These are phyloP conservation scores for Orientallactaga sibirica DNA, from an alignment of 2,797 vertebrate genomes.

Conservation along the genomic window DNA sequence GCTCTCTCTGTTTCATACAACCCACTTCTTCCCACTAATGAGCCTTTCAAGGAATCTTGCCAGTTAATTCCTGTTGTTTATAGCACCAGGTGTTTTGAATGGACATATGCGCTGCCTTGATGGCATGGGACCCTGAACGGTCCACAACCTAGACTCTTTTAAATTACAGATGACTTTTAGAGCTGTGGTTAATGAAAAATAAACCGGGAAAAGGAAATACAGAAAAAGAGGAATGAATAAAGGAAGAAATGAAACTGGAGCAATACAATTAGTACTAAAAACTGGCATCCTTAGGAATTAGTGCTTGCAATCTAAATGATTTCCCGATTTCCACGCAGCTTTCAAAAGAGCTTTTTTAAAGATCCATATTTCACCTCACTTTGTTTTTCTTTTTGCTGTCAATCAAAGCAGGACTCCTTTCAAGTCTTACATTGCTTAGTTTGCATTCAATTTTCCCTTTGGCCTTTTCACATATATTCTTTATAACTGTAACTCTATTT, in stretches of 20 bases:
- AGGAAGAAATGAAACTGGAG: background rate
- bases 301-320: background rate
- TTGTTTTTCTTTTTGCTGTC: background rate
- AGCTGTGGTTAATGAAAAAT: conserved; percentile 28
- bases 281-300: background rate
- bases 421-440: background rate
- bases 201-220: background rate
- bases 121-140: background rate
- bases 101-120: background rate
- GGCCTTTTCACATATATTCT: background rate
- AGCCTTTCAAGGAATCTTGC: background rate
- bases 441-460: conserved; percentile 6
- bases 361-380: conserved; percentile 17
- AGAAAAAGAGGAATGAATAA: background rate
- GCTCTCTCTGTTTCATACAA: background rate
- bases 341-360: background rate
- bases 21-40: background rate
- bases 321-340: background rate
- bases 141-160: background rate
- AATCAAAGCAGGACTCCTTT: background rate
- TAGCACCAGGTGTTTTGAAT: background rate
- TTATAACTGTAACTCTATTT: background rate
- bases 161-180: background rate
- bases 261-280: background rate
- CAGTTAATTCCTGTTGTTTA: background rate